Percentiles rank a stretch among this genome's conserved stretches.
Evolutionary conservation across 2,113 vertebrate species (phyloP).

Genomic region (Glareola pratincola): DNA sequence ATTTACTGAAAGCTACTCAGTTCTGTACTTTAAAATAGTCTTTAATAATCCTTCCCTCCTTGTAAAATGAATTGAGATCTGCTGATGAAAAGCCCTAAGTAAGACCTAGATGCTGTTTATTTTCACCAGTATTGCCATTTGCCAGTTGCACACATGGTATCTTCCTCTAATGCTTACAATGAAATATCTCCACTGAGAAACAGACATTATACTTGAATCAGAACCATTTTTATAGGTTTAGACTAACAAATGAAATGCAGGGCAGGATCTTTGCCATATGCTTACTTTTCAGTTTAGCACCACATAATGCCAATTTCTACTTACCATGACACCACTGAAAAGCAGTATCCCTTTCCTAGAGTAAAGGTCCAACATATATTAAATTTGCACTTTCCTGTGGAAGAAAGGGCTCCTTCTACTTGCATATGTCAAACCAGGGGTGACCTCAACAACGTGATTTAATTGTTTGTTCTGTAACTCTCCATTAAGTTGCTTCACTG

Average conservation of each 20-base stretch:
- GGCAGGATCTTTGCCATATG: neutral
- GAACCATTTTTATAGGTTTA: neutral
- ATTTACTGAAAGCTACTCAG: neutral
- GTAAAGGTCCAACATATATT: neutral
- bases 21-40: neutral
- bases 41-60: neutral
- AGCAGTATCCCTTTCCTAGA: neutral
- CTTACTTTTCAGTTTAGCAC: neutral
- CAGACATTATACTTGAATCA: neutral
- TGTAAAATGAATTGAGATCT: neutral
- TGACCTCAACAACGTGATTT: neutral
- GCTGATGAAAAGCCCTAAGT: neutral
- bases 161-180: neutral
- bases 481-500: neutral
- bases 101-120: neutral
- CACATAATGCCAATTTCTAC: neutral
- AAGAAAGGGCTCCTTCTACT: neutral
- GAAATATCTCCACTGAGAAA: neutral
- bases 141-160: neutral
- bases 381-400: neutral
- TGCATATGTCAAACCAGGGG: neutral
- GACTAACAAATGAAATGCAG: neutral
- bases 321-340: neutral
- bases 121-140: neutral
- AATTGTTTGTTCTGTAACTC: neutral